Percentiles rank a stretch among this genome's conserved stretches.
Evolutionary conservation across 2,888 invertebrate genomes (phyloP).

Genomic region (Ypsolopha sequella): DNA sequence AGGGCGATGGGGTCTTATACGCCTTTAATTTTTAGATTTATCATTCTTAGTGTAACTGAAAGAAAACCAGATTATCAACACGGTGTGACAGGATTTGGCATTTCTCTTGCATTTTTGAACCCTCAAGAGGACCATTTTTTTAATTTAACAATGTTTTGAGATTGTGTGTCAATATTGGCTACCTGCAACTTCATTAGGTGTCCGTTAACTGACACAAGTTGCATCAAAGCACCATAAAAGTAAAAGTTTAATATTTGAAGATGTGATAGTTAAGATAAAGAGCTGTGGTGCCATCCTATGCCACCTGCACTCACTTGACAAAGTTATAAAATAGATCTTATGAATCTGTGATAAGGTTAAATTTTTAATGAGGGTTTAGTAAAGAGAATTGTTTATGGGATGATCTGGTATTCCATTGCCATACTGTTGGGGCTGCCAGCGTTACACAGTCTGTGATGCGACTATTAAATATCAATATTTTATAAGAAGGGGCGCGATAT

Average conservation of each 20-base stretch:
- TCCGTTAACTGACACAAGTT: constrained; percentile 49
- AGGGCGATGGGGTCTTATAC: too few species aligned
- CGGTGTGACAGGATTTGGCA: not conserved
- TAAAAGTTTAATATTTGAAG: constrained; percentile 63
- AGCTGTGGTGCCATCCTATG: constrained; percentile 37
- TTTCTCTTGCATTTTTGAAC: not conserved
- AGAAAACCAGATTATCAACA: too few species aligned
- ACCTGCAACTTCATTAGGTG: constrained; percentile 9
- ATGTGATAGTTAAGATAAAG: constrained; percentile 60
- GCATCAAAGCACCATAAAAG: constrained; percentile 57
- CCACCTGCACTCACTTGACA: constrained; percentile 52
- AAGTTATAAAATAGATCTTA: constrained; percentile 10
- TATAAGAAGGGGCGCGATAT: constrained; percentile 47
- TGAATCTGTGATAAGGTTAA: constrained; percentile 8
- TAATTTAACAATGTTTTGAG: not conserved
- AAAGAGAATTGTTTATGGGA: constrained; percentile 53
- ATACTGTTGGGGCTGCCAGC: constrained; percentile 48
- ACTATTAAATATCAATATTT: constrained; percentile 67
- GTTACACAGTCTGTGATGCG: constrained; percentile 53
- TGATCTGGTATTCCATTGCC: constrained; percentile 57
- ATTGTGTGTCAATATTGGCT: not conserved
- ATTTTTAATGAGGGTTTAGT: constrained; percentile 16
- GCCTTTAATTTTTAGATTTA: too few species aligned
- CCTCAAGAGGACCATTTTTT: not conserved
- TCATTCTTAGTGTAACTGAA: too few species aligned